Evolutionary conservation across 2,113 vertebrate genomes (phyloP).

Genomic region (Synodontis membranacea): DNA sequence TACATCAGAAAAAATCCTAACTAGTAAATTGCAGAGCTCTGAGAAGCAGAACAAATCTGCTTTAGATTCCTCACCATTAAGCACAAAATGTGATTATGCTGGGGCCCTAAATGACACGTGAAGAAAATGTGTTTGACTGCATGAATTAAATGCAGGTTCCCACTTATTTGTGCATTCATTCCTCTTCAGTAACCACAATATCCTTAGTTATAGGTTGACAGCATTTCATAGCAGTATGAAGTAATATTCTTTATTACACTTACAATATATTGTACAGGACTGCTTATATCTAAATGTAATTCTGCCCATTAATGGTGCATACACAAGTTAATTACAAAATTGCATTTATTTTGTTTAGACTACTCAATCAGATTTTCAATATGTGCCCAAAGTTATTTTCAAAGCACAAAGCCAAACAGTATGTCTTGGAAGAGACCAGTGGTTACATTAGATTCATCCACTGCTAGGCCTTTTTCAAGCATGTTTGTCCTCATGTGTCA

Average conservation of each 20-base stretch:
- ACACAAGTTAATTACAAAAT: not conserved
- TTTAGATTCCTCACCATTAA: slow-evolving; percentile 36
- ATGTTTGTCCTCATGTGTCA: slow-evolving; percentile 67
- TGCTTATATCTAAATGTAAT: not conserved
- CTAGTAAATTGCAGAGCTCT: slow-evolving; percentile 1
- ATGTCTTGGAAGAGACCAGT: slow-evolving; percentile 2
- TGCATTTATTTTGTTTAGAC: slow-evolving; percentile 4
- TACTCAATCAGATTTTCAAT: slow-evolving; percentile 26
- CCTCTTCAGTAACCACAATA: slow-evolving; percentile 5
- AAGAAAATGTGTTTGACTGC: slow-evolving; percentile 13
- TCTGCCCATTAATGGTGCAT: not conserved
- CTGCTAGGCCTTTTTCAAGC: slow-evolving; percentile 50
- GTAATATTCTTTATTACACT: not conserved
- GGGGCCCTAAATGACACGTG: not conserved
- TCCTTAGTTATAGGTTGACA: not conserved
- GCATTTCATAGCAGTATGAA: not conserved
- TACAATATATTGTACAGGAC: not conserved
- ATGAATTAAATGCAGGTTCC: not conserved
- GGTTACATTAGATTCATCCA: slow-evolving; percentile 32
- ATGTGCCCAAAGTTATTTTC: not conserved
- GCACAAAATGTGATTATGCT: not conserved
- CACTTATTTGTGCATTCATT: not conserved
- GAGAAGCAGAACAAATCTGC: slow-evolving; percentile 27
- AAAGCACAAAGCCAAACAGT: slow-evolving; percentile 15
- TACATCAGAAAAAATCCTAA: not conserved